A percentile compares a stretch with the other conserved stretches of the same genome.
Evolutionary conservation across 1,140 invertebrate species (phyloP).

Genomic region (Coelopa frigida): DNA sequence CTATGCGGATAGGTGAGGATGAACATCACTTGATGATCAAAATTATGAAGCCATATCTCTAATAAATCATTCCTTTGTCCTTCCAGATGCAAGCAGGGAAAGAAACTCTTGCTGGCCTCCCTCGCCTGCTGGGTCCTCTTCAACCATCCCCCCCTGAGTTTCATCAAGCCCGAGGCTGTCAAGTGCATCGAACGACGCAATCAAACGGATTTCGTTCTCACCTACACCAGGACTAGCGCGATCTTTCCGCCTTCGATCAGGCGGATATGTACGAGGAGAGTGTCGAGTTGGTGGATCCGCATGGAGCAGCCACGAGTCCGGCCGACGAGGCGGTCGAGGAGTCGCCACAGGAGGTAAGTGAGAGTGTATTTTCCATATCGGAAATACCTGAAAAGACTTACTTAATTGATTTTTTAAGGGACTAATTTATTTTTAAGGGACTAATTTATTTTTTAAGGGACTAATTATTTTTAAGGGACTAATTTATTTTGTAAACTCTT

Average conservation of each 20-base stretch:
- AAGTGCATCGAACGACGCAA: slow-evolving; percentile 76
- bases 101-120: slow-evolving; percentile 82
- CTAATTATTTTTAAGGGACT: no score
- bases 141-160: slow-evolving; percentile 82
- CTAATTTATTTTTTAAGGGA: no score
- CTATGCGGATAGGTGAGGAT: slow-evolving; percentile 72
- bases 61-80: background rate
- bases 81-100: slow-evolving; percentile 73
- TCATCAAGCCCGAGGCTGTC: slow-evolving; percentile 86
- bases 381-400: no score
- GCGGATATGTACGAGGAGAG: slow-evolving; percentile 14
- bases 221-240: slow-evolving; percentile 33
- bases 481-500: no score
- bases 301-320: slow-evolving; percentile 13
- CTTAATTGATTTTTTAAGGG: no score
- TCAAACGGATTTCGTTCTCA: slow-evolving; percentile 48
- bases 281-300: slow-evolving; percentile 10
- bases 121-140: slow-evolving; percentile 93
- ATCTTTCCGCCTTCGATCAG: slow-evolving; percentile 27
- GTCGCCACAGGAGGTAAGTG: slow-evolving; percentile 19
- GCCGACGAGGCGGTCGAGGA: slow-evolving; percentile 19
- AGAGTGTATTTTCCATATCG: no score
- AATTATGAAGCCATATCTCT: no score
- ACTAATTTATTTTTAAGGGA: no score
- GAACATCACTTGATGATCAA: no score